Evolutionary conservation across 2,888 invertebrate species (phyloP).

Genomic region (Drosophila demipolita): DNA sequence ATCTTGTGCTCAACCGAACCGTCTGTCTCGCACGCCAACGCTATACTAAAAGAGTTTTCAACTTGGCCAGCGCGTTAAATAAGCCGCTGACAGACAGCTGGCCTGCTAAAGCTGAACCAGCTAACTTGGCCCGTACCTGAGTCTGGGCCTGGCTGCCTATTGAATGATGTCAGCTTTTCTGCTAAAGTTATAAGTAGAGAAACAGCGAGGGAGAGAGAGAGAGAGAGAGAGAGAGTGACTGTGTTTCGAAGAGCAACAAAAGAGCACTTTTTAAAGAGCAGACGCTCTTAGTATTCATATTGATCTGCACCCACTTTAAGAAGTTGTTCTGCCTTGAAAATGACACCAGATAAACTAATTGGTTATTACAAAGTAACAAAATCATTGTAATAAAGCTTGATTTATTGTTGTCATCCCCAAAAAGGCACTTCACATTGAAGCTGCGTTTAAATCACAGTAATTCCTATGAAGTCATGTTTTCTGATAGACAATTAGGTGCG

Average conservation of each 20-base stretch:
- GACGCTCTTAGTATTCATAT: conserved; percentile 27
- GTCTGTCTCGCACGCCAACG: conserved; percentile 83
- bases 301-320: conserved; percentile 54
- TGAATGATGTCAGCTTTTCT: conserved; percentile 78
- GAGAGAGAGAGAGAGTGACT: conserved; percentile 6
- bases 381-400: conserved; percentile 61
- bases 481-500: conserved; percentile 1
- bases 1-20: conserved; percentile 73
- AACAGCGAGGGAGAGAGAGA: neutral
- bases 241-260: conserved; percentile 15
- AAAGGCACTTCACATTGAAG: conserved; percentile 55
- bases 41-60: conserved; percentile 83
- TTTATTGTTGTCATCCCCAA: conserved; percentile 65
- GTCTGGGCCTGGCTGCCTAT: conserved; percentile 41
- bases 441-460: conserved; percentile 13
- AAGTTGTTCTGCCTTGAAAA: conserved; percentile 32
- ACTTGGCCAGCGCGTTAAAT: conserved; percentile 78
- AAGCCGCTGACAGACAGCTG: conserved; percentile 72
- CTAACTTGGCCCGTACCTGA: conserved; percentile 50
- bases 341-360: conserved; percentile 56
- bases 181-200: neutral
- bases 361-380: conserved; percentile 47
- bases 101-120: conserved; percentile 39
- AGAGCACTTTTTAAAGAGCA: conserved; percentile 19
- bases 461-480: conserved; percentile 53